These are phyloP conservation scores for Cotesia vestalis DNA, from an alignment of 1,140 invertebrate genomes.

Conservation along the genomic window DNA sequence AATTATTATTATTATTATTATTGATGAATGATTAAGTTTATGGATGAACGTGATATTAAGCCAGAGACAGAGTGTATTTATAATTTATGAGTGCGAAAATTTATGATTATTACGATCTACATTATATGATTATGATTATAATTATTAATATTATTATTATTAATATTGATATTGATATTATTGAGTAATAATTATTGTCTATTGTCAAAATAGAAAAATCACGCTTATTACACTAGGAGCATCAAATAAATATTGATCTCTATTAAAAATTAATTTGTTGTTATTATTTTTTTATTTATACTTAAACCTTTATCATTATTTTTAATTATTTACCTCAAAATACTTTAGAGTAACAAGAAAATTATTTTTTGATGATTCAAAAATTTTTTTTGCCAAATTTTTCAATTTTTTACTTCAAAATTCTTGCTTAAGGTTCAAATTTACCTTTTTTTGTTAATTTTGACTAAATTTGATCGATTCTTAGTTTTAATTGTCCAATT, in stretches of 20 bases:
- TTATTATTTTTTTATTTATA: slow-evolving; percentile 26
- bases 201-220: slow-evolving; percentile 60
- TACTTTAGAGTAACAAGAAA: too few relatives aligned
- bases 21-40: slow-evolving; percentile 36
- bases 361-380: too few relatives aligned
- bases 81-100: slow-evolving; percentile 60
- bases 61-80: slow-evolving; percentile 56
- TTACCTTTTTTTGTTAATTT: too few relatives aligned
- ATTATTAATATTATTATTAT: too few relatives aligned
- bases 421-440: too few relatives aligned
- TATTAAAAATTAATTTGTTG: slow-evolving; percentile 46
- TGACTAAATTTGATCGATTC: too few relatives aligned
- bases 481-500: too few relatives aligned
- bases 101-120: slow-evolving; percentile 44
- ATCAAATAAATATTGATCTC: slow-evolving; percentile 67
- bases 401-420: too few relatives aligned
- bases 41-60: slow-evolving; percentile 43
- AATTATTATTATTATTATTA: slow-evolving; percentile 17
- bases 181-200: slow-evolving; percentile 53
- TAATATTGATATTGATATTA: too few relatives aligned
- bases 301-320: not conserved
- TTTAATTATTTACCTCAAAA: not conserved
- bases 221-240: slow-evolving; percentile 64
- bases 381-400: too few relatives aligned
- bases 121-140: not conserved